Base-by-base conservation (phyloP, 2,113 vertebrate genomes). In the Blennius ocellaris region DNA sequence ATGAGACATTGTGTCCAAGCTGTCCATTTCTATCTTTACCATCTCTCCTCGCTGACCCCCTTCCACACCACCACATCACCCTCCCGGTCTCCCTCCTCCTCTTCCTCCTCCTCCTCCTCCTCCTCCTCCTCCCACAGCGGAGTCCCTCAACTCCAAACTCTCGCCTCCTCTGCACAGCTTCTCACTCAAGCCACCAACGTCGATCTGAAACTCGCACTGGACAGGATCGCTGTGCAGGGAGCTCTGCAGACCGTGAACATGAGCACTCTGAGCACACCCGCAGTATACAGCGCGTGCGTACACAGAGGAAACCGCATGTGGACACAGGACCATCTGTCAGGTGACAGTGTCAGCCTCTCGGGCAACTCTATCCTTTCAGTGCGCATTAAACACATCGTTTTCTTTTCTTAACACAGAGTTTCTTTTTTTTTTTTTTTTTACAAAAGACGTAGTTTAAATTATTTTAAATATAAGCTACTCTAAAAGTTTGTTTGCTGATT, bases 1-100 rank as follows among this genome's bases (percentile, higher is more conserved):
- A 93, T 94, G 89, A 91, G 89, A 94, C 87, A 74, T 86, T 78
- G 83, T 85, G 89, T 91, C 86, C 83, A 17, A 76, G 84, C 82
- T 41, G 87, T 91, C 88, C 76, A 73, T 72, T 87, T 90, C 84
- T 90, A 82, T 92, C 89, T 91, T 83, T 49, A 80, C 85, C 80
- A 30, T 30, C 21, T 85, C 78, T 70, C 69, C 58, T 68, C 40
- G 62, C 49, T 52, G 30, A 38, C 59, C 37, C 44, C 11, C 14
- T 30, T 30, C 21, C 21, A 30, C 21, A 30, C 21, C 21, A 30
- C 21, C 21, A 30, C 21, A 2, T 4, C 21, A 30, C 21, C 21
- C 21, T 2, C 21, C 21, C 21, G 21, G 21, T 30, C 21, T 30
- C 21, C 21, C 21, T 30, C 21, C 21, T n/a, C n/a, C n/a, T n/a